A percentile compares a stretch with the other conserved stretches of the same genome.
Evolutionary conservation across 2,797 vertebrate genomes (phyloP).

Genomic region (Malurus splendens): DNA sequence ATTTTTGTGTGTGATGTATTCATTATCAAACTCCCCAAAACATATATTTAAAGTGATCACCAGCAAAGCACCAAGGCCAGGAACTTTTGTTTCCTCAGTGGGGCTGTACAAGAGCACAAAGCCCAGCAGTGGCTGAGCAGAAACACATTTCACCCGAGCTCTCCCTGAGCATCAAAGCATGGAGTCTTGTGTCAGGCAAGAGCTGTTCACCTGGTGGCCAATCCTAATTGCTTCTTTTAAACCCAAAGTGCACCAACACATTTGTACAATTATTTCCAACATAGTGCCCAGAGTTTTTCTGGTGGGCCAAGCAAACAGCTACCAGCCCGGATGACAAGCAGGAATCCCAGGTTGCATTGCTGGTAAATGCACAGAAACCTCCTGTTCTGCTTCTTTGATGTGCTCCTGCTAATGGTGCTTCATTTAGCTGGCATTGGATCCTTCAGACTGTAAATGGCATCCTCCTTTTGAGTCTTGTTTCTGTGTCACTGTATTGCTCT

Average conservation of each 20-base stretch:
- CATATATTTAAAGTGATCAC: neutral
- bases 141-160: neutral
- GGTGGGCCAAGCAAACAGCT: neutral
- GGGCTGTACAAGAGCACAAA: neutral
- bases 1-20: neutral
- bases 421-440: neutral
- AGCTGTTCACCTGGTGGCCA: neutral
- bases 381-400: neutral
- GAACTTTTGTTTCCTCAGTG: neutral
- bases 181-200: neutral
- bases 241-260: neutral
- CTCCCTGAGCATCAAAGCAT: neutral
- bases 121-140: neutral
- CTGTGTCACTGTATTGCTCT: neutral
- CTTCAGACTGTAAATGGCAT: neutral
- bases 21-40: neutral
- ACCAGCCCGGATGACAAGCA: neutral
- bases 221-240: neutral
- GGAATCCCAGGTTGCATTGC: neutral
- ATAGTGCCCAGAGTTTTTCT: neutral
- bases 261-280: neutral
- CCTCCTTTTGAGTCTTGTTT: neutral
- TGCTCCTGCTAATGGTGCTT: neutral
- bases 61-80: neutral
- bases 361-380: neutral